Conservation (phyloP, 2,888 invertebrate species). For the Melipona beecheii region DNA sequence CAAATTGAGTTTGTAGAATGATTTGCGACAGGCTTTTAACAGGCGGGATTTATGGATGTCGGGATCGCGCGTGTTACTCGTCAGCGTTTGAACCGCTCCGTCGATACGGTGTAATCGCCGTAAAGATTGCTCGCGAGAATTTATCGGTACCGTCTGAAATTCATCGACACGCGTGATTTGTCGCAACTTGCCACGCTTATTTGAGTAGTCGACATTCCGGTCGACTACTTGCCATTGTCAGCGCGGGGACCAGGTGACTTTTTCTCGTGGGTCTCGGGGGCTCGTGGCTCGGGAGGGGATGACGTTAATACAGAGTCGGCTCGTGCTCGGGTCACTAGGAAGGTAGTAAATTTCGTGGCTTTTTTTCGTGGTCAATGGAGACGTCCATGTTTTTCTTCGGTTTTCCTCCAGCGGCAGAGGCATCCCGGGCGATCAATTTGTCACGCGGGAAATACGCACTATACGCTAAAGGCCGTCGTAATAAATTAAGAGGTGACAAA, state of each 20-base stretch:
- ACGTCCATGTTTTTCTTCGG: constrained; percentile 52
- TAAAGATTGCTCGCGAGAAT: constrained; percentile 64
- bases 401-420: not conserved
- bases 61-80: constrained; percentile 39
- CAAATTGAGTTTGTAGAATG: constrained; percentile 53
- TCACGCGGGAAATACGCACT: not conserved
- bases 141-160: constrained; percentile 51
- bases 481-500: too few species aligned
- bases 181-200: constrained; percentile 76
- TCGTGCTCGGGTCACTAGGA: constrained; percentile 65
- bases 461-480: too few species aligned
- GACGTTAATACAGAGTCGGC: constrained; percentile 43
- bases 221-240: constrained; percentile 71
- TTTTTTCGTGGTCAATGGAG: constrained; percentile 57
- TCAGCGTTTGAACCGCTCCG: constrained; percentile 40
- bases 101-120: constrained; percentile 23
- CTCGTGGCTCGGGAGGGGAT: not conserved
- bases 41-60: constrained; percentile 59
- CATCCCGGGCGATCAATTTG: constrained; percentile 9
- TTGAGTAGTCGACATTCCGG: constrained; percentile 73
- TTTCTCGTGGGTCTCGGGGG: constrained; percentile 31
- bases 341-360: constrained; percentile 71
- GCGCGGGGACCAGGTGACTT: constrained; percentile 75
- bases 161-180: constrained; percentile 75
- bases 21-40: constrained; percentile 65